Evolutionary conservation across 2,797 vertebrate genomes (phyloP), one percentile per base, ranked within the genome.

Genomic region (Oreonectes daqikongensis): DNA sequence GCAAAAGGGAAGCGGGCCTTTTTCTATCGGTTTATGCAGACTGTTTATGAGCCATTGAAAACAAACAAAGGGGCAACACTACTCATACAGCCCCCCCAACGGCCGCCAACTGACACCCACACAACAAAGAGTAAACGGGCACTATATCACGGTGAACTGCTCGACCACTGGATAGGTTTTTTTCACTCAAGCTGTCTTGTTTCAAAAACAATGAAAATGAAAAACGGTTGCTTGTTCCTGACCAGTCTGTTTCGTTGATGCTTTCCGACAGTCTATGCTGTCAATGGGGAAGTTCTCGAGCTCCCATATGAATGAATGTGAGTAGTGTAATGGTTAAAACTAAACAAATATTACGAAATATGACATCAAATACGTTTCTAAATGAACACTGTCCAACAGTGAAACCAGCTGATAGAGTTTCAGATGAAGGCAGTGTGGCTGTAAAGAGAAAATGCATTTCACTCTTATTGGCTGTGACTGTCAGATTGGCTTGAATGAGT

Each of bases 41-140:
- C 84, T 86, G 88, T 90, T 91, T 89, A 89, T 86, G 84, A 86
- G 79, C 85, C 79, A 82, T 85, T 88, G 82, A 87, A 88, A 91
- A 89, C 81, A 89, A 88, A 84, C 82, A 88, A 86, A 79, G 80
- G 72, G 75, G 75, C 83, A 81, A 82, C 84, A 81, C 82, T 61
- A 83, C 85, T 87, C 84, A 79, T 83, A 69, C 26, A 60, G 30
- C 14, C 38, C 44, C 46, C 46, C 32, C 64, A 44, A 73, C 69
- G 81, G 78, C 84, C 84, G 79, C 81, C 86, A 83, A 86, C 81
- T 81, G 84, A 86, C 70, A 79, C 84, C 78, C 28, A 15, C 79
- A 80, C 81, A 73, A 87, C 85, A 86, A 87, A 83, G 46, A 52
- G 24, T 53, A 20, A 84, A 72, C 78, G 72, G 79, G 87, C 83